Evolutionary conservation across 2,888 invertebrate species (phyloP), one percentile per base, ranked within the genome.

Genomic region (Phoenoteleia sp.): DNA sequence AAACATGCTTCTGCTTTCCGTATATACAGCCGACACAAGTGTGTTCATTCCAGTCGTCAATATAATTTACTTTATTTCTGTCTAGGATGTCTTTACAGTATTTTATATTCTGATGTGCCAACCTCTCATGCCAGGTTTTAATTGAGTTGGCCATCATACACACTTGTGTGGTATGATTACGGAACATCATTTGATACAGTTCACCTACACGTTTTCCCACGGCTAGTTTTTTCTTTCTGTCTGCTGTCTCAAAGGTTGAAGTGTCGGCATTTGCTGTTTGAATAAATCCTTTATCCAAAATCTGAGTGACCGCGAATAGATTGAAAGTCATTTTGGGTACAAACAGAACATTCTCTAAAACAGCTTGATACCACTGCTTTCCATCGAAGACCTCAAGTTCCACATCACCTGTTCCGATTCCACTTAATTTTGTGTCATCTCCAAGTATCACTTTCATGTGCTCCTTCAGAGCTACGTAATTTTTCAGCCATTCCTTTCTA

Each of bases 21-120:
- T 88, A 89, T 4, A 23, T 62, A 71, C 89, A 89, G 5, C 87
- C 88, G 29, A 58, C 21, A 88, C 47, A 47, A 6, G 21, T 21
- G 1, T 19, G 4, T 2, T 47, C 19, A 19, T 47, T 9, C 21
- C 47, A 90, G 62, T 91, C 88, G 80, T 90, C 89, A 7, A 88
- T 62, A 56, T 85, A 89, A 29, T 86, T 82, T 0, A 89, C 81
- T 5, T 47, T 49, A 21, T 84, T 79, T 52, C 60, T 87, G 3
- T 88, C 82, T 23, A 89, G 54, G 15, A 88, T 83, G 6, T 86
- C 72, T 81, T 69, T 86, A 1, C 88, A 85, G 47, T 89, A 81
- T 67, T 47, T 76, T 9, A 90, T 52, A 80, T 90, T 90, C 80
- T 90, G 88, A 39, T 90, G 88, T 6, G 88, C 89, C 7, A 90